Conservation (phyloP, 2,888 invertebrate species). For the Campoplex capitator region DNA sequence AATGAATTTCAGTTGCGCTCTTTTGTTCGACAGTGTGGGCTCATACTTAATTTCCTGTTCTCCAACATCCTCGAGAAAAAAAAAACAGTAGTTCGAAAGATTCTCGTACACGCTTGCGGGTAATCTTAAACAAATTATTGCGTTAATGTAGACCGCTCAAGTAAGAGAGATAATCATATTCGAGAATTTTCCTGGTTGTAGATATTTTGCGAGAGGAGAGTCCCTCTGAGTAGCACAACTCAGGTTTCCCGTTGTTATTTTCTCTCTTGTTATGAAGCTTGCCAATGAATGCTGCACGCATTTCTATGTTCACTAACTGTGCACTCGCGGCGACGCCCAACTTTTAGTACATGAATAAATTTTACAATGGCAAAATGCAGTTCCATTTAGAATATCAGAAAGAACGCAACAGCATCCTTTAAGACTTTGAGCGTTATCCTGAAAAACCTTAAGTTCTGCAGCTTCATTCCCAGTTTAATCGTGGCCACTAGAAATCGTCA, state of each 20-base stretch:
- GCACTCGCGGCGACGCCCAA: background rate
- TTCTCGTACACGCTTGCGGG: constrained; percentile 41
- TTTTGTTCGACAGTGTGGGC: background rate
- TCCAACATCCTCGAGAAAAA: constrained; percentile 16
- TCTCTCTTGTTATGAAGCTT: constrained; percentile 15
- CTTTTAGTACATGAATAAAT: background rate
- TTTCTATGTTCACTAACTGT: background rate
- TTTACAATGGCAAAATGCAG: background rate
- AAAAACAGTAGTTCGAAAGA: constrained; percentile 54
- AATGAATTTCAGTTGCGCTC: background rate
- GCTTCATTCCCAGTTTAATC: no score
- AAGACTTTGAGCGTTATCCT: background rate
- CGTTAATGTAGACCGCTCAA: constrained; percentile 65
- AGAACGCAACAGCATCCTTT: background rate
- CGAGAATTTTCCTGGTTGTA: background rate
- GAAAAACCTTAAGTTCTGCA: no score
- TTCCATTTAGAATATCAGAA: background rate
- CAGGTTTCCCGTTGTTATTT: constrained; percentile 47
- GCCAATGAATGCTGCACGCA: background rate
- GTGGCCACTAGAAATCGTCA: no score
- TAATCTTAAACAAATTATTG: constrained; percentile 71
- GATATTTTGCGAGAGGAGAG: background rate
- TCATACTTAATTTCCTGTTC: background rate
- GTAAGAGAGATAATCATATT: background rate
- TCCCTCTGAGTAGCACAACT: constrained; percentile 23